Evolutionary conservation across 2,888 invertebrate species (phyloP).

Genomic region (Polyommatus iphigenia): DNA sequence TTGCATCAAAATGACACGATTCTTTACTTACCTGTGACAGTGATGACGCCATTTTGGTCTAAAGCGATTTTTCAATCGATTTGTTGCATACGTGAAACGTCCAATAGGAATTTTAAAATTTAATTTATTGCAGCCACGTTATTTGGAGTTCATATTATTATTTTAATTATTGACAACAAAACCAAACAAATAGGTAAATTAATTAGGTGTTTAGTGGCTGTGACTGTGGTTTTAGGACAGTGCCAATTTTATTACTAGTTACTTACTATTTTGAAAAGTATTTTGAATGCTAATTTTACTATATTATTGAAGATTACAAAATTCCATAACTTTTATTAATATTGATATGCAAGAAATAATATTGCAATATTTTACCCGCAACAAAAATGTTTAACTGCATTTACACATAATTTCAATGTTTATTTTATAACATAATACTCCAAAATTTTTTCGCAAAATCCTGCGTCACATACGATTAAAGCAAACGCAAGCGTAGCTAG

Average conservation of each 20-base stretch:
- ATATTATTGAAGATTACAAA: no score
- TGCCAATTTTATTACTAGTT: no score
- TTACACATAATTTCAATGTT: not conserved
- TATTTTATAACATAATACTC: not conserved
- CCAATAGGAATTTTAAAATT: not conserved
- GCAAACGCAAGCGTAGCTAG: slow-evolving; percentile 13
- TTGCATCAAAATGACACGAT: slow-evolving; percentile 8
- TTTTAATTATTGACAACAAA: no score
- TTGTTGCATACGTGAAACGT: not conserved
- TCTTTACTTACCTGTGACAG: not conserved
- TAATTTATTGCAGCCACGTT: no score
- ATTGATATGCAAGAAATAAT: not conserved
- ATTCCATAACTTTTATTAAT: not conserved
- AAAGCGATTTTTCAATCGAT: not conserved
- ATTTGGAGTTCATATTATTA: no score
- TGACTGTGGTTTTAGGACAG: no score
- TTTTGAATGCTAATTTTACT: no score
- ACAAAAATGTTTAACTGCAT: not conserved
- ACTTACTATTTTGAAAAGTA: no score
- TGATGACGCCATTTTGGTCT: not conserved
- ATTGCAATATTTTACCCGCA: not conserved
- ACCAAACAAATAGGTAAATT: no score
- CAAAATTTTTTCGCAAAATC: not conserved
- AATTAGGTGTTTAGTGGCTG: no score
- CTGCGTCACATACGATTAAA: not conserved